Base-by-base conservation (phyloP, 2,797 vertebrate species). In the Fistularia commersonii region DNA sequence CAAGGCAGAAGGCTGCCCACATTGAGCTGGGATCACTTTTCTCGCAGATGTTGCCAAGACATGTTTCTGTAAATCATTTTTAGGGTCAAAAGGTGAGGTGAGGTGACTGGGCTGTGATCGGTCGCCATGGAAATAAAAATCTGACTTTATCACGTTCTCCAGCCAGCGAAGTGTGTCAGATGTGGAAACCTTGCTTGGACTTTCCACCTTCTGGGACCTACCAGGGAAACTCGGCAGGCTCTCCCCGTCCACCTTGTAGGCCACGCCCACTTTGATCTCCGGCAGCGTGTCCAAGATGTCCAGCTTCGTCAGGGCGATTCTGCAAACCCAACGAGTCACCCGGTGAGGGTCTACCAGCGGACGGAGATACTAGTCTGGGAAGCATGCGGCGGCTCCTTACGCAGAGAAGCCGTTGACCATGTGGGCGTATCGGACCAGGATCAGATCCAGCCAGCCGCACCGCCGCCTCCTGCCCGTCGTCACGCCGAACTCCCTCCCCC, bases 361-460 rank as follows among this genome's bases (percentile, higher is more conserved):
- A n/a, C 7, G 8, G 15, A 38, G 8, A 35, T 8, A n/a, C 42
- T 15, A n/a, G 6, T 51, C 3, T 36, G 40, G 57, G 52, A 45
- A 3, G 1, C 0, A 11, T 11, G 11, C 11, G 45, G 36, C 0
- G 8, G 41, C 44, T 59, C 6, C 90, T 92, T 87, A 93, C 90
- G 90, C 90, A 9, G 90, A 83, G 69, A 93, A 93, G 41, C 91
- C 90, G 0, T 93, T 92, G 73, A 93, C 87, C 91, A 92, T 92
- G 77, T 93, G 91, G 49, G 92, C 91, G 12, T 93, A 93, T 82
- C 90, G 71, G 75, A 93, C 91, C 65, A 92, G 66, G 47, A 93
- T 86, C 64, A 92, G 73, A 57, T 93, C 91, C 72, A 93, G 77
- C 91, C 91, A 93, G 13, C 92, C 91, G n/a, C 92, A 93, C 6